Base-by-base conservation (phyloP, 2,797 vertebrate genomes). In the Hypotaenidia okinawae region DNA sequence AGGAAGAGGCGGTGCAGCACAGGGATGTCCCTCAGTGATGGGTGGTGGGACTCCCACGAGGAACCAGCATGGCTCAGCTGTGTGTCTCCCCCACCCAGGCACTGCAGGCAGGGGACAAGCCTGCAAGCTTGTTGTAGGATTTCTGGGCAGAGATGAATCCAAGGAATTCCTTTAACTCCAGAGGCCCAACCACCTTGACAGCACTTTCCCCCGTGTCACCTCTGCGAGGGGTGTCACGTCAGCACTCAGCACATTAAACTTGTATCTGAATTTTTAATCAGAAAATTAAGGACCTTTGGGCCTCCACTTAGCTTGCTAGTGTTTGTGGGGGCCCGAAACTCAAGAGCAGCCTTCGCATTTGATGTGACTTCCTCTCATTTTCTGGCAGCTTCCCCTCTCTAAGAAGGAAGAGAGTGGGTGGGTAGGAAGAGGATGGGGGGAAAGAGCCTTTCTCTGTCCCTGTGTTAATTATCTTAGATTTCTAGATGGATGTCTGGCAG, bases 191-290 rank as follows among this genome's bases (percentile, higher is more conserved):
- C 1, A 0, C 43, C 68, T 58, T 87, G 13, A 14, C 23, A 52
- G 37, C 0, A 0, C 12, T 73, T 68, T 59, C 15, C 23, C 27
- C 23, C 22, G 0, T 32, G 64, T 51, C 4, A 0, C n/a, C 54
- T 72, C 58, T 33, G 21, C 74, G 73, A 58, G 49, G 15, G 24
- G 30, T 49, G 51, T 62, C 68, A 10, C 0, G 1, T 47, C 49
- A 67, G 37, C 37, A 43, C 19, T 58, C n/a, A 58, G 24, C 30
- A n/a, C 6, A 0, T 57, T 64, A 47, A 74, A 64, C 6, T 63
- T 68, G 14, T 16, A 39, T 32, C 43, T 68, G 73, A 78, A 63
- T 47, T 74, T 45, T 57, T 23, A 45, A 55, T 57, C 13, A 32
- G 30, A 90, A 75, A 62, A 67, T 54, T 16, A 87, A 76, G 33